Evolutionary conservation across 2,888 invertebrate genomes (phyloP).

Genomic region (Parthenolecanium corni): DNA sequence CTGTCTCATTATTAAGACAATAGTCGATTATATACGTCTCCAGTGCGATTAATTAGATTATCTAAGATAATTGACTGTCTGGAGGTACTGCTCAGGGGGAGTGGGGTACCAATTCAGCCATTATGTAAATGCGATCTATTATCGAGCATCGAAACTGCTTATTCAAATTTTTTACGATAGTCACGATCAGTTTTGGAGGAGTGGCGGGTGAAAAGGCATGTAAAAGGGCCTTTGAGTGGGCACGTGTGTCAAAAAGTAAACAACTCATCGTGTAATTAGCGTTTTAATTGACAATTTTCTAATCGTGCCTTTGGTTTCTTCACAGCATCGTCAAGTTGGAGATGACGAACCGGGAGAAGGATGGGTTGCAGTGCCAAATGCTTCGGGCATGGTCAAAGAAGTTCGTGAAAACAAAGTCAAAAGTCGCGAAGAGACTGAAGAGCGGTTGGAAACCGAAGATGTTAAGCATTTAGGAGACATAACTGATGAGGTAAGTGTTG

Average conservation of each 20-base stretch:
- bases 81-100: background rate
- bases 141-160: constrained; percentile 1
- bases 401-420: constrained; percentile 66
- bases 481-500: constrained; percentile 61
- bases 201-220: too few species aligned
- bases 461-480: constrained; percentile 71
- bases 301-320: constrained; percentile 28
- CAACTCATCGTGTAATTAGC: background rate
- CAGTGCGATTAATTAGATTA: constrained; percentile 11
- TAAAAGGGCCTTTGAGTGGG: too few species aligned
- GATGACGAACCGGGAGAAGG: constrained; percentile 35
- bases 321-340: constrained; percentile 43
- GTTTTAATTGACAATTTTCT: constrained; percentile 2
- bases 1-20: constrained; percentile 19
- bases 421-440: constrained; percentile 70
- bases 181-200: constrained; percentile 1
- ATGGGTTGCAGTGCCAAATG: constrained; percentile 51
- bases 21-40: constrained; percentile 16
- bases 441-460: constrained; percentile 72
- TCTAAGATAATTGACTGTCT: constrained; percentile 13
- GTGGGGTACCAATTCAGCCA: constrained; percentile 3
- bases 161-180: background rate
- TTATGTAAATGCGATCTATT: constrained; percentile 17
- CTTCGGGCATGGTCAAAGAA: constrained; percentile 64
- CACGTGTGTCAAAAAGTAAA: background rate